phyloP scores from a whole-genome alignment of 2,113 vertebrate genomes.

The Megaleporinus macrocephalus region DNA sequence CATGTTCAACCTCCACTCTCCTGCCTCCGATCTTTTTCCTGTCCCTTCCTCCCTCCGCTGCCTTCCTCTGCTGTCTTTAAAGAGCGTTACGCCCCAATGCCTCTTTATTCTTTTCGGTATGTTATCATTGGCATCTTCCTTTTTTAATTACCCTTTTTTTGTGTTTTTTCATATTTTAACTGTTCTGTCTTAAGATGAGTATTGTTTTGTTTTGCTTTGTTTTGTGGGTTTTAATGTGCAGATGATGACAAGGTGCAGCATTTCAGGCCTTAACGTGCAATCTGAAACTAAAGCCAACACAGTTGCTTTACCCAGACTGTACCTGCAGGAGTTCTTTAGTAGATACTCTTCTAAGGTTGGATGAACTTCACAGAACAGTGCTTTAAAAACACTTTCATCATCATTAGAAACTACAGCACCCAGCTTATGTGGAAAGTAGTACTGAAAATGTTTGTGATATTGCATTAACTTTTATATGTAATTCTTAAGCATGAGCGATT shows the following conservation, averaged over 20 bases:
- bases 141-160: slow-evolving; percentile 83
- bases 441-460: too few relatives aligned
- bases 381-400: too few relatives aligned
- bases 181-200: slow-evolving; percentile 73
- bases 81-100: slow-evolving; percentile 99
- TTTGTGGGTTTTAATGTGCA: slow-evolving; percentile 49
- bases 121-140: slow-evolving; percentile 97
- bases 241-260: slow-evolving; percentile 67
- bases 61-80: slow-evolving; percentile 99
- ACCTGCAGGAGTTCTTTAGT: too few relatives aligned
- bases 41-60: slow-evolving; percentile 94
- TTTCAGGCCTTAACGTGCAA: slow-evolving; percentile 50
- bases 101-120: slow-evolving; percentile 99
- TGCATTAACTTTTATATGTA: too few relatives aligned
- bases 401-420: background rate
- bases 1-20: slow-evolving; percentile 88
- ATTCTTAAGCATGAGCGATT: too few relatives aligned
- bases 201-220: slow-evolving; percentile 56
- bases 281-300: background rate
- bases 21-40: slow-evolving; percentile 85
- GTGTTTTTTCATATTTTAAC: slow-evolving; percentile 65
- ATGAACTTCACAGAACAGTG: too few relatives aligned
- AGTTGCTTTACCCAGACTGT: too few relatives aligned
- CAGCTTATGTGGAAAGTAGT: too few relatives aligned
- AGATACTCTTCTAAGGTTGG: too few relatives aligned